phyloP scores from a whole-genome alignment of 2,113 vertebrate genomes.

The Azemiops feae region DNA sequence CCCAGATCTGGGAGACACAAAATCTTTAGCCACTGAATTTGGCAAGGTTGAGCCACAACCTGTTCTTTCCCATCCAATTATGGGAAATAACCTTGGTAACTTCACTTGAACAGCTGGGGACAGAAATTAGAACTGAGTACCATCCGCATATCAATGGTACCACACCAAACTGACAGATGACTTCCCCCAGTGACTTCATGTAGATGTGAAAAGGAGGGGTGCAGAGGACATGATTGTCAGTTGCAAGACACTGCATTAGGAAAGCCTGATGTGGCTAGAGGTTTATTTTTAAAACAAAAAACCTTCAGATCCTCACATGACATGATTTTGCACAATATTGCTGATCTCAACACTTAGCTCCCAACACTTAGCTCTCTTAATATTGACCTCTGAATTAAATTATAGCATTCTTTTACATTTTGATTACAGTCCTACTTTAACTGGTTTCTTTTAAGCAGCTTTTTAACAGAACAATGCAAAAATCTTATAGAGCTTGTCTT shows the following conservation, averaged over 20 bases:
- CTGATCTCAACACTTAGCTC: not conserved
- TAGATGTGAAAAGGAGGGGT: not conserved
- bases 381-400: not conserved
- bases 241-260: not conserved
- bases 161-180: not conserved
- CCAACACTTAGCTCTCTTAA: not conserved
- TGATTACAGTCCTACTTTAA: not conserved
- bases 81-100: not conserved
- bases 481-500: not conserved
- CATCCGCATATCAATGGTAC: not conserved
- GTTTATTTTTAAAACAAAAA: no score
- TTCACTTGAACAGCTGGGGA: not conserved
- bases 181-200: not conserved
- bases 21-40: not conserved
- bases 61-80: not conserved
- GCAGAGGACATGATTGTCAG: not conserved
- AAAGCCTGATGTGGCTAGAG: not conserved
- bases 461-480: not conserved
- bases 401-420: not conserved
- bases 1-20: not conserved
- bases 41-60: not conserved
- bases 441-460: not conserved
- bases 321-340: not conserved
- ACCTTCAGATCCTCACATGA: not conserved
- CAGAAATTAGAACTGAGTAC: not conserved